Conservation (phyloP, 2,113 vertebrate species). For the Calyptomena viridis region DNA sequence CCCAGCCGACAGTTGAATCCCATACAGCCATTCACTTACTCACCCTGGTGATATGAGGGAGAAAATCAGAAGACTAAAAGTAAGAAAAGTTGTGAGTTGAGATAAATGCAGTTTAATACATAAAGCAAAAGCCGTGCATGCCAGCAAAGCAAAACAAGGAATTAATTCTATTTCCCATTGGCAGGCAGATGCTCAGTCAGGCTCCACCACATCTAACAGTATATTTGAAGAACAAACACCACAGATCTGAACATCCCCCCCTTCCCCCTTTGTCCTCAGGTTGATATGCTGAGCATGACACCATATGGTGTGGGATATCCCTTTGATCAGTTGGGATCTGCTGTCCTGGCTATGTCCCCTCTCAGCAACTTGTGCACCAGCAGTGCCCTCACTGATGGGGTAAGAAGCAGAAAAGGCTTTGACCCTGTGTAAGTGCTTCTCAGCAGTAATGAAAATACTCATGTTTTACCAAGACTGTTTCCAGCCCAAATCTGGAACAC, state of each 20-base stretch:
- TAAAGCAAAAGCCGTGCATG: background rate
- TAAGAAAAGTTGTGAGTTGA: background rate
- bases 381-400: background rate
- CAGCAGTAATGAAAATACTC: background rate
- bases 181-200: background rate
- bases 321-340: background rate
- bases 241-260: background rate
- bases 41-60: background rate
- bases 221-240: background rate
- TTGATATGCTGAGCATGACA: background rate
- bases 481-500: background rate
- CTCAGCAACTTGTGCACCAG: fast-evolving
- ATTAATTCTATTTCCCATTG: background rate
- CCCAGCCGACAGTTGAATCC: background rate
- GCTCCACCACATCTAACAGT: background rate
- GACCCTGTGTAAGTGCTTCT: background rate
- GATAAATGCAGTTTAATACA: background rate
- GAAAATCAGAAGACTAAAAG: background rate
- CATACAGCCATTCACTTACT: background rate
- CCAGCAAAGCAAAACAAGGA: background rate
- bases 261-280: background rate
- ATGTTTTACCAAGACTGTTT: background rate
- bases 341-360: background rate
- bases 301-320: background rate
- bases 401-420: background rate